Base-by-base conservation (phyloP, 2,888 invertebrate species). In the Megamerina dolium region DNA sequence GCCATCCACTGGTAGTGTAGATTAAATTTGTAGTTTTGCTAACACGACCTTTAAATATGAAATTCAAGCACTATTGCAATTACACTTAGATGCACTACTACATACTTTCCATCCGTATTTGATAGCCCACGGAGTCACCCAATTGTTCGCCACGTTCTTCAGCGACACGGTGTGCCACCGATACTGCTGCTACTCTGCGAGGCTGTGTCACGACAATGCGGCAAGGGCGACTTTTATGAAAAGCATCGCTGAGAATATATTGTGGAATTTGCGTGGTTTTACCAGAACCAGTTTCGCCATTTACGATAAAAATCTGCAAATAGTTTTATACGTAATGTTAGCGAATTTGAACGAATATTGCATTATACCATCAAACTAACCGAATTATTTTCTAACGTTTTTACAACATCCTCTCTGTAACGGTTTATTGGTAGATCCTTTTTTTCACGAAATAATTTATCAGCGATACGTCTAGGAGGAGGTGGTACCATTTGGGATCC, bases 221-320 rank as follows among this genome's bases (percentile, higher is more conserved):
- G 49, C 90, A 87, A 0, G 80, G 77, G 43, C 77, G 76, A 53
- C 67, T 75, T 56, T 63, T 74, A 57, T 72, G 75, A 54, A 75
- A 81, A 68, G 88, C 78, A 57, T 95, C 91, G 20, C 60, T 60
- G 50, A 97, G 71, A 52, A 97, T 81, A 59, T 86, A 88, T 63
- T 97, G 96, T 0, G 96, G 95, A 30, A 97, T 79, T 76, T 95
- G 95, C 0, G 95, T 95, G 0, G 94, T 93, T 76, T 95, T 95
- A 1, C 95, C 95, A 41, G 87, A 89, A 0, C 94, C 95, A 0
- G 95, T 94, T 55, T 91, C 89, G 0, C 87, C 87, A 4, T 81
- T 79, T 17, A 92, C 78, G 52, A 87, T 79, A 17, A 84, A 67
- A n/a, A 85, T 81, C 74, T 84, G 80, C 60, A 48, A 48, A 29